Evolutionary conservation across 2,888 invertebrate genomes (phyloP).

Genomic region (Mactromeris polynyma): DNA sequence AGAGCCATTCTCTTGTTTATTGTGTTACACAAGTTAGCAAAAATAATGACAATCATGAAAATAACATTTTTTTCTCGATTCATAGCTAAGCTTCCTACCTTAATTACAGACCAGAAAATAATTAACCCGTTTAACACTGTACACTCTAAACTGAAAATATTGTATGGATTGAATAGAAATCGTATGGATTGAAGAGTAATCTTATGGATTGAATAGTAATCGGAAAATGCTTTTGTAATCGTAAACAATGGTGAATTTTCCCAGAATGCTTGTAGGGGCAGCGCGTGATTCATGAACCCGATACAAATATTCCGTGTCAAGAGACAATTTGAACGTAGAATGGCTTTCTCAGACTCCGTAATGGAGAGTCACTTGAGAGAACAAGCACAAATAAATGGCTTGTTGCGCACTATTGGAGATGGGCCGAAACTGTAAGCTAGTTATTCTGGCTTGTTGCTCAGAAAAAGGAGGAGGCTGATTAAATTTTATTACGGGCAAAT

Average conservation of each 20-base stretch:
- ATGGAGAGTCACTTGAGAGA: conserved; percentile 54
- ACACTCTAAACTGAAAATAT: conserved; percentile 46
- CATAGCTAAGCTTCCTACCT: conserved; percentile 17
- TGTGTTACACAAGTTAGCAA: conserved; percentile 25
- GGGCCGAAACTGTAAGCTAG: conserved; percentile 21
- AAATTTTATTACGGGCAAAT: conserved; percentile 34
- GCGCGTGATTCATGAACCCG: conserved; percentile 42
- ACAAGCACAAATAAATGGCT: conserved; percentile 46
- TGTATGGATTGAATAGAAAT: conserved; percentile 41
- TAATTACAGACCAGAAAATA: conserved; percentile 48
- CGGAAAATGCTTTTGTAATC: conserved; percentile 50
- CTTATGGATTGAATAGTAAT: conserved; percentile 42
- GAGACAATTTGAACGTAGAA: conserved; percentile 45
- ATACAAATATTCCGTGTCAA: conserved; percentile 46
- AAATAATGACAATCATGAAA: conserved; percentile 41
- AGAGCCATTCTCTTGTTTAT: background rate
- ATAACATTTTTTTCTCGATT: conserved; percentile 28
- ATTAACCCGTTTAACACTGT: conserved; percentile 54
- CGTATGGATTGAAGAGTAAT: conserved; percentile 44
- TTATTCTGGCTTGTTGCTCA: conserved; percentile 33
- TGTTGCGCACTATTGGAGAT: conserved; percentile 50
- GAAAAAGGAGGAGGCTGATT: conserved; percentile 30
- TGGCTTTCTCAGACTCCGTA: conserved; percentile 43
- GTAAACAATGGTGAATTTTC: conserved; percentile 50
- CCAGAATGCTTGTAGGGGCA: conserved; percentile 18